A percentile compares a stretch with the other conserved stretches of the same genome.
These are phyloP conservation scores for Meloidogyne floridensis DNA, from an alignment of 1,140 invertebrate species.

Conservation along the genomic window DNA sequence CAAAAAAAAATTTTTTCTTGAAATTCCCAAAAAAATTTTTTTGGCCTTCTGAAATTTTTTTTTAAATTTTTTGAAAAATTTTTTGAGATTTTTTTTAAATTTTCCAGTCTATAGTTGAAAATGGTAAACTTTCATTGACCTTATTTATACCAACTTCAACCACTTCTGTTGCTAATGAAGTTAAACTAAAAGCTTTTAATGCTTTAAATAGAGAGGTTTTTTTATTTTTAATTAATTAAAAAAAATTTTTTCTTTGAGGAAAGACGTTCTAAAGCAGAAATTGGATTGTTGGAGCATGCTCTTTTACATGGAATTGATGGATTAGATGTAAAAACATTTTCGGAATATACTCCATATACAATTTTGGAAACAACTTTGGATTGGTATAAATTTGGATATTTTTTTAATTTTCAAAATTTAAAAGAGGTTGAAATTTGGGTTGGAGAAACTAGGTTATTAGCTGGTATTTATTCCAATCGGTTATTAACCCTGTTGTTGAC, in stretches of 20 bases:
- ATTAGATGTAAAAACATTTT: constrained; percentile 1
- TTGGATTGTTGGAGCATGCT: constrained; percentile 30
- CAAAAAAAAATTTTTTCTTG: too few species aligned
- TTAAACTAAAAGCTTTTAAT: background rate
- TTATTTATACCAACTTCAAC: constrained; percentile 17
- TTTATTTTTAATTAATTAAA: background rate
- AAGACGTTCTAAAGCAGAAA: constrained; percentile 22
- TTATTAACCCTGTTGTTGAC: too few species aligned
- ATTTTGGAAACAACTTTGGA: constrained; percentile 37
- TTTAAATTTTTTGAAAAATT: background rate
- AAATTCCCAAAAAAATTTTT: too few species aligned
- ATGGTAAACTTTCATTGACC: background rate
- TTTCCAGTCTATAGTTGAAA: background rate
- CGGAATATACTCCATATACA: constrained; percentile 11
- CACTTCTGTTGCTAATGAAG: background rate
- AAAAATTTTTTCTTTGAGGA: constrained; percentile 44
- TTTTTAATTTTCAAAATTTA: too few species aligned
- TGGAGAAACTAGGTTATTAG: too few species aligned
- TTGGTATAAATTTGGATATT: too few species aligned
- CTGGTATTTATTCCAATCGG: too few species aligned
- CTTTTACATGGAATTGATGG: constrained; percentile 36
- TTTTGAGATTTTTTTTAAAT: constrained; percentile 11
- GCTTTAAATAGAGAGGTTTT: background rate
- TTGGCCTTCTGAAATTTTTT: background rate
- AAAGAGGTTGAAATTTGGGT: too few species aligned